A percentile compares a stretch with the other conserved stretches of the same genome.
phyloP scores from a whole-genome alignment of 2,113 vertebrate species.

The Podocnemis expansa region DNA sequence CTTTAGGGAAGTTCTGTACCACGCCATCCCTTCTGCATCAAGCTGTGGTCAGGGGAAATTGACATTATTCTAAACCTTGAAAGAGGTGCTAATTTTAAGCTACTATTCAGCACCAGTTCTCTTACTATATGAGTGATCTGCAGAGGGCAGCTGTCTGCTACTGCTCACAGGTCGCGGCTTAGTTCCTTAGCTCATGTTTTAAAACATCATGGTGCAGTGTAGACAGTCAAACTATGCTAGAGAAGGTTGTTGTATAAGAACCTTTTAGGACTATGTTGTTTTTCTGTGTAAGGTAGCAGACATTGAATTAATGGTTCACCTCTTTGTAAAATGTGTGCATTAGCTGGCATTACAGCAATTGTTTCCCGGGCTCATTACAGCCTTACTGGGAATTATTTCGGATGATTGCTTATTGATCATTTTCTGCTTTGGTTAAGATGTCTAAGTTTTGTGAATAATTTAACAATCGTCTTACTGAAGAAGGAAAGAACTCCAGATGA shows the following conservation, averaged over 20 bases:
- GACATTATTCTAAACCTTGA: background rate
- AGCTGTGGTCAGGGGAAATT: background rate
- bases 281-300: background rate
- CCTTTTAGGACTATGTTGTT: background rate
- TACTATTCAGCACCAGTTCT: accelerated
- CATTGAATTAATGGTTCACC: background rate
- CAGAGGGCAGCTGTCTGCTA: background rate
- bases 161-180: background rate
- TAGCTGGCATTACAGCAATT: background rate
- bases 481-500: background rate
- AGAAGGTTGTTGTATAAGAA: background rate
- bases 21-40: background rate
- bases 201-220: background rate
- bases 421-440: slow-evolving; percentile 8
- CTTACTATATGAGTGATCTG: background rate
- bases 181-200: background rate
- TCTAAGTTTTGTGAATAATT: background rate
- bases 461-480: background rate
- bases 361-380: background rate
- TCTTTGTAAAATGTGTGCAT: background rate
- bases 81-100: background rate
- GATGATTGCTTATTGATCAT: background rate
- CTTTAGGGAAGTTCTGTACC: accelerated
- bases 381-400: background rate
- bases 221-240: background rate